A percentile compares a stretch with the other conserved stretches of the same genome.
phyloP scores from a whole-genome alignment of 2,888 invertebrate genomes.

The Rhagonycha lutea region DNA sequence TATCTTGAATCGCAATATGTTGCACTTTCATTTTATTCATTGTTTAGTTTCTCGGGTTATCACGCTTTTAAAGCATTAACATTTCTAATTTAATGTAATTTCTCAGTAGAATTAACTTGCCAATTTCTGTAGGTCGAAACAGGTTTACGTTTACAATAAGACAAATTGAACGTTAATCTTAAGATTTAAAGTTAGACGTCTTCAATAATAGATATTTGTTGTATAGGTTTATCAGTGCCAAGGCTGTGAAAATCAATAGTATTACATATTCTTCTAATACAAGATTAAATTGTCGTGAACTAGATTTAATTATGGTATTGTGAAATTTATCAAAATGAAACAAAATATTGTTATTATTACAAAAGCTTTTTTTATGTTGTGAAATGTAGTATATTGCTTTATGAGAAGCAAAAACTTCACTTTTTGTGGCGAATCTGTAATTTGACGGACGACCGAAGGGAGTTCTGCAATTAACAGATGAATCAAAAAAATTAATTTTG shows the following conservation, averaged over 20 bases:
- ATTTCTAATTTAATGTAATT: constrained; percentile 23
- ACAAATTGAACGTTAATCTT: constrained; percentile 14
- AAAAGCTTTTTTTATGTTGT: background rate
- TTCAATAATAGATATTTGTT: background rate
- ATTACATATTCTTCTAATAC: background rate
- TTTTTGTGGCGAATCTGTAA: too few relatives aligned
- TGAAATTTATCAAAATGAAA: background rate
- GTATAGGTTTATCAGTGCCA: background rate
- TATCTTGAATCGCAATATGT: background rate
- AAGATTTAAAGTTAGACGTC: constrained; percentile 5
- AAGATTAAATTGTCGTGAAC: background rate
- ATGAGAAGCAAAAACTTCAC: too few relatives aligned
- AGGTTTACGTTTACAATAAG: constrained; percentile 15
- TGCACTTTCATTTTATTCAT: background rate
- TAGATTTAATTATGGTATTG: background rate
- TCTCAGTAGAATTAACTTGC: constrained; percentile 18
- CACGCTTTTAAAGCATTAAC: constrained; percentile 5
- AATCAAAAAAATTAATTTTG: too few relatives aligned
- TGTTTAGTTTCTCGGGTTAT: background rate
- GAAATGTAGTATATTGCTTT: background rate
- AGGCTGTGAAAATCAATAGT: background rate
- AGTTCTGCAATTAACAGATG: too few relatives aligned
- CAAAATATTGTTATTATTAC: background rate
- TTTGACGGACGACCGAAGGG: too few relatives aligned
- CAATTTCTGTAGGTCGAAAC: constrained; percentile 17